Evolutionary conservation across 2,797 vertebrate genomes (phyloP).

Genomic region (Streptopelia turtur): DNA sequence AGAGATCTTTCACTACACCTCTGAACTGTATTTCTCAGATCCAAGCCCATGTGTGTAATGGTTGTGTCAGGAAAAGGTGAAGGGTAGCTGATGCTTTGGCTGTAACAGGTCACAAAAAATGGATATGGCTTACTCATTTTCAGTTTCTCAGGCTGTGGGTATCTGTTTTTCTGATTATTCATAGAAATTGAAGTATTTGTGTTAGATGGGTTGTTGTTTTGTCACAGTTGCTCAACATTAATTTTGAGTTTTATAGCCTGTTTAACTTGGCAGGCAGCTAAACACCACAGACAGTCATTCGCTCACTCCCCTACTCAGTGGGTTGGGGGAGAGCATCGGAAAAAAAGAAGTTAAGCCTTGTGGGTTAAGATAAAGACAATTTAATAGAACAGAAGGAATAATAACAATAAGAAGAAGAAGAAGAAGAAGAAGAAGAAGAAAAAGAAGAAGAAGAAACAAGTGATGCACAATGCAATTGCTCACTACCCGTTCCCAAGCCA

Average conservation of each 20-base stretch:
- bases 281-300: too few species aligned
- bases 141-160: neutral
- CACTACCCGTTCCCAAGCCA: too few species aligned
- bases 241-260: neutral
- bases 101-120: neutral
- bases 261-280: too few species aligned
- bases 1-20: neutral
- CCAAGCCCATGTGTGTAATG: neutral
- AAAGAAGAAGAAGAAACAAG: too few species aligned
- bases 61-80: neutral
- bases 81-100: neutral
- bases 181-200: neutral
- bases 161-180: conserved; percentile 28
- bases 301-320: too few species aligned
- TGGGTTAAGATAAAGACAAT: too few species aligned
- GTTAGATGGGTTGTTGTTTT: neutral
- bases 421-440: too few species aligned
- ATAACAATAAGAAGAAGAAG: too few species aligned
- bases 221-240: neutral
- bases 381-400: too few species aligned
- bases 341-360: too few species aligned
- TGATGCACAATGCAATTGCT: too few species aligned
- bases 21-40: neutral
- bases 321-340: too few species aligned
- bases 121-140: neutral